These are phyloP conservation scores for Sander vitreus DNA, from an alignment of 2,113 vertebrate genomes.

Conservation along the genomic window DNA sequence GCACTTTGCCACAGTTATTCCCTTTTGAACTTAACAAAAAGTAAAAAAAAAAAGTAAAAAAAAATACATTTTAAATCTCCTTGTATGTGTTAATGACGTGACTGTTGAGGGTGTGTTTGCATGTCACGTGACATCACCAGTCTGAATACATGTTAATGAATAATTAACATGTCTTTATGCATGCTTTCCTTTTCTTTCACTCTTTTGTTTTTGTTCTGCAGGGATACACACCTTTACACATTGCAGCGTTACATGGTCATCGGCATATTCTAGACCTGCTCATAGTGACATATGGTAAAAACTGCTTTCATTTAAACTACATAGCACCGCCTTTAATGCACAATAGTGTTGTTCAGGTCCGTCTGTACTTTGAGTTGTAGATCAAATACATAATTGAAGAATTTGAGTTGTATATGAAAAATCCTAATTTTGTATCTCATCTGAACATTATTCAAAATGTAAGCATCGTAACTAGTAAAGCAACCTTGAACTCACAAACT, in stretches of 20 bases:
- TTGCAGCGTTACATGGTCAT: conserved; percentile 86
- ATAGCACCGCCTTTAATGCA: not conserved
- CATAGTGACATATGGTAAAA: conserved; percentile 81
- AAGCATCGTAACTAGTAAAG: not conserved
- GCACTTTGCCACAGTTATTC: conserved; percentile 12
- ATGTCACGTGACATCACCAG: not conserved
- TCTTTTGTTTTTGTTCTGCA: conserved; percentile 48
- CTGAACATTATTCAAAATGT: not conserved
- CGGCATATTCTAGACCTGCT: conserved; percentile 83
- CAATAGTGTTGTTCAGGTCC: not conserved
- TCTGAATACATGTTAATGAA: not conserved
- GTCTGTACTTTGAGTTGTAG: not conserved
- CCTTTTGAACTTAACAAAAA: not conserved
- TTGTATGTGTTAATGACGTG: conserved; percentile 1
- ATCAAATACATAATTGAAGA: not conserved
- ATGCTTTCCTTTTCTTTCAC: not conserved
- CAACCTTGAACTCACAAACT: not conserved
- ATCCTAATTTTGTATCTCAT: not conserved
- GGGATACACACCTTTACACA: conserved; percentile 88
- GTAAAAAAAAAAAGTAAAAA: conserved; percentile 24
- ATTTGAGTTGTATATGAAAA: not conserved
- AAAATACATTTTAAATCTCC: not conserved
- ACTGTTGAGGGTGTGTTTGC: not conserved
- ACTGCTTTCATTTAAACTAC: not conserved
- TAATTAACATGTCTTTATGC: not conserved